phyloP scores from a whole-genome alignment of 2,113 vertebrate genomes.

The Tenebrosternarchus preto region DNA sequence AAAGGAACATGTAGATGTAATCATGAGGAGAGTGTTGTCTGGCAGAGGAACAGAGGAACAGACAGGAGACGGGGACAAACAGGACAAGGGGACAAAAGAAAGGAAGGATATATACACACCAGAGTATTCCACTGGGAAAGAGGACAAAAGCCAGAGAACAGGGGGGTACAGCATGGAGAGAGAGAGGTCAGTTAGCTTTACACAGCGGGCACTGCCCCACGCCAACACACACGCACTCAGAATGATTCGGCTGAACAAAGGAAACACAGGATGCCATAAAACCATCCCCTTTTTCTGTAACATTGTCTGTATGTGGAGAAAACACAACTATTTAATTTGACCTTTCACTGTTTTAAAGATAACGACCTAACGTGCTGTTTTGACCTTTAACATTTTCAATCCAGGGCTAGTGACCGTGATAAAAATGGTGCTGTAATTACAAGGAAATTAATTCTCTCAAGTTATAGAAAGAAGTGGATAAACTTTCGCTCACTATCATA shows the following conservation, averaged over 20 bases:
- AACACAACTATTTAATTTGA: too few species aligned
- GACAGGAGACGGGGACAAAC: conserved; percentile 62
- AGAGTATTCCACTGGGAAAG: conserved; percentile 97
- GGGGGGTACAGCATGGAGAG: conserved; percentile 80
- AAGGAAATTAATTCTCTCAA: too few species aligned
- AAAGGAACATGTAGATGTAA: conserved; percentile 10
- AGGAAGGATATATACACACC: conserved; percentile 87
- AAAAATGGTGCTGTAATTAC: too few species aligned
- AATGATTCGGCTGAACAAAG: too few species aligned
- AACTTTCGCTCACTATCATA: too few species aligned
- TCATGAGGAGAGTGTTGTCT: conserved; percentile 51
- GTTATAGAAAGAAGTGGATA: too few species aligned
- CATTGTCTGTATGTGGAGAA: too few species aligned
- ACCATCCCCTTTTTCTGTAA: neutral
- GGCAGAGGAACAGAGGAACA: conserved; percentile 66
- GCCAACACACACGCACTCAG: neutral
- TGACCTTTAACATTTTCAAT: too few species aligned
- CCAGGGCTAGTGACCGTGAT: too few species aligned
- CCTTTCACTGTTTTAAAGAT: too few species aligned
- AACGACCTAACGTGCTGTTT: too few species aligned
- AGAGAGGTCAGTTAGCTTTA: conserved; percentile 76
- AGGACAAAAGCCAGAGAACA: conserved; percentile 80
- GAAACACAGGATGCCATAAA: neutral
- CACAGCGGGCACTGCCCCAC: conserved; percentile 16
- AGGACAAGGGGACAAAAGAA: conserved; percentile 13